A percentile compares a stretch with the other conserved stretches of the same genome.
Conservation (phyloP, 2,888 invertebrate species). For the Gisinianus flammeolus region DNA sequence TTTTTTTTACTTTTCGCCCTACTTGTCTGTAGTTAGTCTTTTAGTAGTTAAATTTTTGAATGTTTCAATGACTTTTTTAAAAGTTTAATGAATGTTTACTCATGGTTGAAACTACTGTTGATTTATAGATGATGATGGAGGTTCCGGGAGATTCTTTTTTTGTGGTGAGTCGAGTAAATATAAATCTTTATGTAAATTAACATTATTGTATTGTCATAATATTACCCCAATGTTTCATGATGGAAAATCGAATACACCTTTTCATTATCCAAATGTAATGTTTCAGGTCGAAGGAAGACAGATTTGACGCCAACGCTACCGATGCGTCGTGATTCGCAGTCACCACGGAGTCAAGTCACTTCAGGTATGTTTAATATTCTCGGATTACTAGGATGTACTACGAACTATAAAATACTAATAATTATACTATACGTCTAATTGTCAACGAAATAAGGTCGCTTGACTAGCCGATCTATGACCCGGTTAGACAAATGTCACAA, state of each 20-base stretch:
- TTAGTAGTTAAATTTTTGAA: no score
- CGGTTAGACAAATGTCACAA: conserved; percentile 55
- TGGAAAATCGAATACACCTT: conserved; percentile 36
- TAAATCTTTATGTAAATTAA: background rate
- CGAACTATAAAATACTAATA: no score
- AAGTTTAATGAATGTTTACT: no score
- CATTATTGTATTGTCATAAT: background rate
- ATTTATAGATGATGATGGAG: no score
- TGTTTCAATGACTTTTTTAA: no score
- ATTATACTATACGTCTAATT: background rate
- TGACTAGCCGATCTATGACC: conserved; percentile 53
- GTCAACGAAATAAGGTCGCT: conserved; percentile 32
- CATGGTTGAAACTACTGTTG: no score
- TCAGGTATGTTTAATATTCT: conserved; percentile 11
- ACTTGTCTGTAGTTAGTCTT: no score
- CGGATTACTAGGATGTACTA: background rate
- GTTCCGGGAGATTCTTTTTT: no score
- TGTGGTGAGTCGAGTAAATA: background rate
- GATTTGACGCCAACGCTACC: conserved; percentile 58
- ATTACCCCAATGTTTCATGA: conserved; percentile 27
- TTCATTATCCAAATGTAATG: no score
- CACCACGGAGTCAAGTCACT: conserved; percentile 26
- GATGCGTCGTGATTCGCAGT: conserved; percentile 48
- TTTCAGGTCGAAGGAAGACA: conserved; percentile 57
- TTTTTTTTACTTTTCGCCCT: no score